These are phyloP conservation scores for Urocolius indicus DNA, from an alignment of 2,113 vertebrate genomes.

Conservation along the genomic window DNA sequence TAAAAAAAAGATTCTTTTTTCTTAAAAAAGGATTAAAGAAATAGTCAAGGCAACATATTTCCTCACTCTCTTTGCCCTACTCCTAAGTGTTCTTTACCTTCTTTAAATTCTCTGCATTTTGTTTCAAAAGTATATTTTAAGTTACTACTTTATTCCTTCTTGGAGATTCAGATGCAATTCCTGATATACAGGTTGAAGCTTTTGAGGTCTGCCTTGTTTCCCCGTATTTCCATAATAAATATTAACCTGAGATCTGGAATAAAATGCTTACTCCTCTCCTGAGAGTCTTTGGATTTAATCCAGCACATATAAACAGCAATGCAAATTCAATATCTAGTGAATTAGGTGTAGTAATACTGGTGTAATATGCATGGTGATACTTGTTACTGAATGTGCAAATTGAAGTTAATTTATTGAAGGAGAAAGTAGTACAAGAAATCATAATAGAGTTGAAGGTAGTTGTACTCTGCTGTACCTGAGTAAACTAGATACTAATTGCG, in stretches of 20 bases:
- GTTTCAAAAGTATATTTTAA: neutral
- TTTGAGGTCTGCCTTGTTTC: neutral
- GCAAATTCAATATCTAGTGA: constrained; percentile 32
- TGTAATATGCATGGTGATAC: neutral
- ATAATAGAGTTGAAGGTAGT: neutral
- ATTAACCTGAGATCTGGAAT: neutral
- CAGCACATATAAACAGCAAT: constrained; percentile 2
- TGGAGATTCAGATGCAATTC: neutral
- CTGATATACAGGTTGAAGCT: neutral
- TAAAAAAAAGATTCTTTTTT: neutral
- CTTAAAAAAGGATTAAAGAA: neutral
- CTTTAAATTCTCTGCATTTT: neutral
- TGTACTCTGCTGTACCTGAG: neutral
- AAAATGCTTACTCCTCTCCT: neutral
- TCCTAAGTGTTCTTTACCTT: neutral
- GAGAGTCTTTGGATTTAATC: constrained; percentile 29
- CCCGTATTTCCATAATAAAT: neutral
- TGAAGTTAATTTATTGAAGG: constrained; percentile 50
- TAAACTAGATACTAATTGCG: neutral
- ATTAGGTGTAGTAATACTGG: constrained; percentile 25
- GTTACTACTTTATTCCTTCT: neutral
- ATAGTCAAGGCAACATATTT: neutral
- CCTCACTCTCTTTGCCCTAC: neutral
- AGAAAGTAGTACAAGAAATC: constrained; percentile 23
- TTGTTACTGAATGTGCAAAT: constrained; percentile 26